A percentile compares a stretch with the other conserved stretches of the same genome.
These are phyloP conservation scores for Cichladusa arquata DNA, from an alignment of 2,113 vertebrate genomes.

Conservation along the genomic window DNA sequence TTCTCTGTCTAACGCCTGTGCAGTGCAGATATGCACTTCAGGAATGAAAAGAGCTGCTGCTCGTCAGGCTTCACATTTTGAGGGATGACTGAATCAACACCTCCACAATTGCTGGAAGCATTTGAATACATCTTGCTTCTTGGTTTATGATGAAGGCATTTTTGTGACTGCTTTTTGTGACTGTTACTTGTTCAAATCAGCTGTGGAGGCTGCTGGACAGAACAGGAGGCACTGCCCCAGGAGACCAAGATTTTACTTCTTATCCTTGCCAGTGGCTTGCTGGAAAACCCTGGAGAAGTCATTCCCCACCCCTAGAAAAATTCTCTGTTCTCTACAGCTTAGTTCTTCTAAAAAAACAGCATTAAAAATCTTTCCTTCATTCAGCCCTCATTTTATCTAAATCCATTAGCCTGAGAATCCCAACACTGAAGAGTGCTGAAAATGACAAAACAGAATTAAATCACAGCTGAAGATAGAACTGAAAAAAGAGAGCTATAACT, in stretches of 20 bases:
- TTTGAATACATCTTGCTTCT: slow-evolving; percentile 1
- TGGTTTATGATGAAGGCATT: not conserved
- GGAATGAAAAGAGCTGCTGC: not conserved
- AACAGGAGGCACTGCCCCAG: not conserved
- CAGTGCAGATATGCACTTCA: not conserved
- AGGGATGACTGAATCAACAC: not conserved
- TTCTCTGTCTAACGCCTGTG: not conserved
- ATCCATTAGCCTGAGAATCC: not conserved
- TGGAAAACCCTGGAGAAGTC: not conserved
- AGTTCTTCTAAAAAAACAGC: not conserved
- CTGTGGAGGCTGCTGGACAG: not conserved
- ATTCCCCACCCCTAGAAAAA: not conserved
- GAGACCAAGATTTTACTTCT: not conserved
- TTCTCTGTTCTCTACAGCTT: not conserved
- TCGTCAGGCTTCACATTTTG: not conserved
- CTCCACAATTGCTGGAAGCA: not conserved
- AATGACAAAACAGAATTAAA: not conserved
- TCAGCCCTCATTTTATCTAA: not conserved
- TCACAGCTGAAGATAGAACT: not conserved
- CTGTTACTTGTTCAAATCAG: not conserved
- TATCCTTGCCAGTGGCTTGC: not conserved
- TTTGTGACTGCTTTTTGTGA: not conserved
- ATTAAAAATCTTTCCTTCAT: not conserved
- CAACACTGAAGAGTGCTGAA: not conserved
- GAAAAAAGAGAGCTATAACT: not conserved